These are phyloP conservation scores for Amphiprion clarkii DNA, from an alignment of 2,797 vertebrate genomes.

Conservation along the genomic window DNA sequence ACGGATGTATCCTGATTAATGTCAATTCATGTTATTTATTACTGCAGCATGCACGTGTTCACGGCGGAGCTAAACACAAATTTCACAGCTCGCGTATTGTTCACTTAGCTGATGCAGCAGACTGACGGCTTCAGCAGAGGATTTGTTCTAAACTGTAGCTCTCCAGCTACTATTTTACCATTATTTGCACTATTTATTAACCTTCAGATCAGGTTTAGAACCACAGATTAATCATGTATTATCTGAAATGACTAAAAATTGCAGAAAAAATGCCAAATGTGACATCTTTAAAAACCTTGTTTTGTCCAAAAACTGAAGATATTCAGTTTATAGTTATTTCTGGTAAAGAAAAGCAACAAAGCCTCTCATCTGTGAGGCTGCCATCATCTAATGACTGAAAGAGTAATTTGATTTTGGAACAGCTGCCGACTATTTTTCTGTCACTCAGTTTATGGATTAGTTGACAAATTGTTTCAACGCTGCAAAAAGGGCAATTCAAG, in stretches of 20 bases:
- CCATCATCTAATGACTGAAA: not conserved
- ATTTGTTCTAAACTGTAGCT: conserved; percentile 6
- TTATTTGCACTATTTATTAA: not conserved
- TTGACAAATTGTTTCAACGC: not conserved
- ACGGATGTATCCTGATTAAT: conserved; percentile 61
- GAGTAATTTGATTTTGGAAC: not conserved
- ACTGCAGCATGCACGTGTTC: conserved; percentile 28
- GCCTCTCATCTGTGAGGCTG: not conserved
- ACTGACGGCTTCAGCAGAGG: conserved; percentile 7
- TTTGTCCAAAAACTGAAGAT: not conserved
- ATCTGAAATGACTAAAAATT: not conserved
- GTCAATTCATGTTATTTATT: conserved; percentile 53
- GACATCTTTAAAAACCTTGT: not conserved
- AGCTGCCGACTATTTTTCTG: not conserved
- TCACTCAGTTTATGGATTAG: not conserved
- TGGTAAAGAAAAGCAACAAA: not conserved
- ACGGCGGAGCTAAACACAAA: conserved; percentile 32
- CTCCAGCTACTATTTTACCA: not conserved
- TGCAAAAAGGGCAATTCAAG: not conserved
- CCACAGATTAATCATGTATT: not conserved
- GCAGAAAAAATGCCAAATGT: not conserved
- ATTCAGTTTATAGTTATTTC: not conserved
- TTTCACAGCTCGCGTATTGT: conserved; percentile 48
- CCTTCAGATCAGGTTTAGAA: not conserved
- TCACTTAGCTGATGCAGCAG: conserved; percentile 14